These are phyloP conservation scores for Beroe forskalii DNA, from an alignment of 37 sponge, comb jelly and placozoan species.

Conservation along the genomic window DNA sequence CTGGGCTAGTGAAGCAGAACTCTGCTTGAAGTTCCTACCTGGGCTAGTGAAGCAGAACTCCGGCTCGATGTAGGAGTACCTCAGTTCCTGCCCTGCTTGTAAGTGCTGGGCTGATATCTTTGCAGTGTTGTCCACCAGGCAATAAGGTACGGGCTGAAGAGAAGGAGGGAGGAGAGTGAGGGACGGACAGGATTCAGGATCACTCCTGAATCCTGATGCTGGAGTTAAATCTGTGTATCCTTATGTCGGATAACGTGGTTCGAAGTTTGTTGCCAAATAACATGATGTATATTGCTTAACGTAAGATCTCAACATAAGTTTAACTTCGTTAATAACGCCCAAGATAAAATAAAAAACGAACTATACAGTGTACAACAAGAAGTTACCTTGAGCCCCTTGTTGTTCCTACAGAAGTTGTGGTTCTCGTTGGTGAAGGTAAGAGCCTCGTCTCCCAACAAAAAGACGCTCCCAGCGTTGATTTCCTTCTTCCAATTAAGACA, in stretches of 20 bases:
- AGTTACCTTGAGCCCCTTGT: slow-evolving; percentile 11
- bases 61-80: background rate
- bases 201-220: no score
- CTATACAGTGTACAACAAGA: no score
- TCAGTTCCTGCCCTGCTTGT: background rate
- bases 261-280: background rate
- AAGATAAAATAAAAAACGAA: no score
- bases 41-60: background rate
- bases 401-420: slow-evolving; percentile 55
- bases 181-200: no score
- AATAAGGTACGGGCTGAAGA: slow-evolving; percentile 18
- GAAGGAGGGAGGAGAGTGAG: no score
- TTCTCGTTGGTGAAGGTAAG: background rate
- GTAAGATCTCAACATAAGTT: no score
- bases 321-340: no score
- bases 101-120: background rate
- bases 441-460: background rate
- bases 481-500: slow-evolving; percentile 21
- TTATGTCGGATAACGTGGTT: background rate
- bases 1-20: background rate
- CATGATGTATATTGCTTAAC: no score
- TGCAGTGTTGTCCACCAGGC: background rate
- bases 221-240: no score
- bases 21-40: background rate
- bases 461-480: background rate